phyloP scores from a whole-genome alignment of 1,140 invertebrate species.

The Leptoteleia sp. region DNA sequence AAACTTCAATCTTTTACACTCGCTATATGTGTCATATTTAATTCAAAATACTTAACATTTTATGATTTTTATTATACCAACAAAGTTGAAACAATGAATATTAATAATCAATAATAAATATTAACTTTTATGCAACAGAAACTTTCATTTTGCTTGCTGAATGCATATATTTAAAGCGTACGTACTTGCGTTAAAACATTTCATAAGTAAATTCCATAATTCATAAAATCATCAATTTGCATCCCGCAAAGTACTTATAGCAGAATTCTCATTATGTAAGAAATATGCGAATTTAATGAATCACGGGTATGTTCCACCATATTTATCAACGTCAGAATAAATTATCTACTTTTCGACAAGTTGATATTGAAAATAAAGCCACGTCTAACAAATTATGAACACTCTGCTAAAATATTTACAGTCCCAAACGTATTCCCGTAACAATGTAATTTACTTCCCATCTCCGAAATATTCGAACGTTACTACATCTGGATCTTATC shows the following conservation, averaged over 20 bases:
- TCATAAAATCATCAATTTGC: constrained; percentile 33
- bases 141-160: neutral
- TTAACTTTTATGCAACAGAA: neutral
- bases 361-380: constrained; percentile 37
- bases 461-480: constrained; percentile 38
- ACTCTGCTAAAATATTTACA: constrained; percentile 29
- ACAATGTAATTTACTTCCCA: constrained; percentile 49
- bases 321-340: constrained; percentile 56
- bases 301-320: constrained; percentile 4
- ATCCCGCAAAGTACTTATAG: constrained; percentile 25
- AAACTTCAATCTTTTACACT: too few relatives aligned
- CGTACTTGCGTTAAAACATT: constrained; percentile 8
- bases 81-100: too few relatives aligned
- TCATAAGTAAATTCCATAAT: constrained; percentile 4
- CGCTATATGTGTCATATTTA: too few relatives aligned
- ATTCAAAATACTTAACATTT: too few relatives aligned
- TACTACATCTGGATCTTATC: constrained; percentile 50
- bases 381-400: constrained; percentile 49
- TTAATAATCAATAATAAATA: too few relatives aligned
- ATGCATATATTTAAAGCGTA: neutral
- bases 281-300: constrained; percentile 52
- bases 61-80: too few relatives aligned
- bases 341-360: constrained; percentile 48
- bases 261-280: constrained; percentile 42
- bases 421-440: constrained; percentile 37